Base-by-base conservation (phyloP, 1,140 invertebrate species). In the Cephus cinctus region DNA sequence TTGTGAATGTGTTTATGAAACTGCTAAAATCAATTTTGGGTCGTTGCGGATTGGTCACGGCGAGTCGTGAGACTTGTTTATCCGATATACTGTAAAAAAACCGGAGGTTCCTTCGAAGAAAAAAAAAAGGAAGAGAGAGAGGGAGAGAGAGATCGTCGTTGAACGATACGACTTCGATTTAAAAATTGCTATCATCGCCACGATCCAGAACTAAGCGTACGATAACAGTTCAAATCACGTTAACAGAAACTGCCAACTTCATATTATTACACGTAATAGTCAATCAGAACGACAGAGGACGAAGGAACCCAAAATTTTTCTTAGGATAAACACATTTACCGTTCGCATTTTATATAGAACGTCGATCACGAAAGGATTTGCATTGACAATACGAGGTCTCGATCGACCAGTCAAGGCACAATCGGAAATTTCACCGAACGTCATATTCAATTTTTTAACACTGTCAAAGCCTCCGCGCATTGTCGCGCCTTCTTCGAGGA, bases 191-290 rank as follows among this genome's bases (percentile, higher is more conserved):
- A n/a, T n/a, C n/a, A n/a, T n/a, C n/a, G n/a, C n/a, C n/a, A 43
- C 15, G 20, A 50, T 47, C 44, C 48, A 41, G 42, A 30, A 55
- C 48, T 42, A 44, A 50, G 23, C 36, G 47, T 50, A 56, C 47
- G 50, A 52, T 53, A 61, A 56, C 50, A 64, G 57, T 67, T 62
- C 54, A 60, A 67, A 65, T 57, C 50, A 59, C 57, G 43, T 64
- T 62, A 67, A 61, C 56, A 57, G 63, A 68, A 67, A 68, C 66
- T 67, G 66, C 66, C 66, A 68, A 68, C 63, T 63, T 67, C 62
- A 61, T 65, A 67, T 65, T 67, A 60, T 57, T 56, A 65, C 63
- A 67, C 56, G 58, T 65, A 65, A 59, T 65, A 66, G 60, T 63
- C 62, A 66, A 67, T 67, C 65, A 60, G 56, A 46, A 46, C 27